Percentiles rank a stretch among this genome's conserved stretches.
phyloP scores from a whole-genome alignment of 2,888 invertebrate species.

The Drosophila paucipuncta region DNA sequence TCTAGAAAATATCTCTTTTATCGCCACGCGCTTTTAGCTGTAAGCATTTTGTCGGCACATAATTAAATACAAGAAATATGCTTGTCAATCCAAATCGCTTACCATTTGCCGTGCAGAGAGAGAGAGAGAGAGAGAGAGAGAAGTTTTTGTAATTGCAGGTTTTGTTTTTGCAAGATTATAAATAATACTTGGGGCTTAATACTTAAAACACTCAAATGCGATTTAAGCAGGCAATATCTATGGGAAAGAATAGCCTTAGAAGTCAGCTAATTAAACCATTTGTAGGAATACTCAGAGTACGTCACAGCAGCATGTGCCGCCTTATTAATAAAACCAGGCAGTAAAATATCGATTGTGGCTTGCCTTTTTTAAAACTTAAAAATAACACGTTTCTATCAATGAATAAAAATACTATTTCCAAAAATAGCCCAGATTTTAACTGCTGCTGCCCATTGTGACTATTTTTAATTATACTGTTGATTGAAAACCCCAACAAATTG shows the following conservation, averaged over 20 bases:
- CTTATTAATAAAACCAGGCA: background rate
- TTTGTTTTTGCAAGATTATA: background rate
- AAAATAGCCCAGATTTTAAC: background rate
- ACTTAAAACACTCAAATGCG: background rate
- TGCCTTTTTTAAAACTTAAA: background rate
- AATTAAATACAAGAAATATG: slow-evolving; percentile 5
- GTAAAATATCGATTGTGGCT: background rate
- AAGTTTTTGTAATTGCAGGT: background rate
- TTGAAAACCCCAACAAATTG: too few relatives aligned
- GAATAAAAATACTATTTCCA: background rate
- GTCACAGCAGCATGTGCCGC: background rate
- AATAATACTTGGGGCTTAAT: background rate
- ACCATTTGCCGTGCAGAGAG: background rate
- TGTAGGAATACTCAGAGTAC: background rate
- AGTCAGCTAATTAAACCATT: background rate
- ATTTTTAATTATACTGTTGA: background rate
- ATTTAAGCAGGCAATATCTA: background rate
- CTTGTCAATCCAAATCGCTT: slow-evolving; percentile 3
- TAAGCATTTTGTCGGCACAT: slow-evolving; percentile 6
- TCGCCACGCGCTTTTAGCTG: slow-evolving; percentile 2
- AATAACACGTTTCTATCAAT: background rate
- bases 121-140: background rate
- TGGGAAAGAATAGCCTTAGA: background rate
- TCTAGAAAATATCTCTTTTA: background rate
- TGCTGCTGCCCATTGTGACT: background rate